Evolutionary conservation across 1,140 invertebrate species (phyloP).

Genomic region (honey bee (Apis mellifera)): DNA sequence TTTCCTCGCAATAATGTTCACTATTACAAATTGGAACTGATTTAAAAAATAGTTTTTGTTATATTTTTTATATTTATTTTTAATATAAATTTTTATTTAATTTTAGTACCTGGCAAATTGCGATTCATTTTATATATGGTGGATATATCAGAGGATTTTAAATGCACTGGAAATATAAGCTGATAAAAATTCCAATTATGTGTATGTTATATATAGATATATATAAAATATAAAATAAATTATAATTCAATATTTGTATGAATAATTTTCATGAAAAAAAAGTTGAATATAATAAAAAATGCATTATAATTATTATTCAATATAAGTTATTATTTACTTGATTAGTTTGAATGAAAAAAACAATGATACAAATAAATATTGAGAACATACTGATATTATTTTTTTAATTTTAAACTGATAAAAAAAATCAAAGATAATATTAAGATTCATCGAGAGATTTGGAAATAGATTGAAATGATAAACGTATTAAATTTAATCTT

Average conservation of each 20-base stretch:
- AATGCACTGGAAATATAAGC: neutral
- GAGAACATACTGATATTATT: too few species aligned
- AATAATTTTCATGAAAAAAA: neutral
- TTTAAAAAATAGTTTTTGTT: neutral
- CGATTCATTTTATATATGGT: too few species aligned
- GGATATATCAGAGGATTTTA: neutral
- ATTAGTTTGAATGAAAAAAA: neutral
- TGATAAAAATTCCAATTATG: neutral
- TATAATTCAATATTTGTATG: neutral
- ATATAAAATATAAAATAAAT: neutral
- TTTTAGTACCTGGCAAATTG: neutral
- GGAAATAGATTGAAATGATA: conserved; percentile 26
- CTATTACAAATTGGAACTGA: neutral
- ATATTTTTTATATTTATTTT: neutral
- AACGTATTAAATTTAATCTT: conserved; percentile 16
- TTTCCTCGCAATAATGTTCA: conserved; percentile 17
- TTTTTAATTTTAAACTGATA: neutral
- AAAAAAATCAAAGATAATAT: neutral
- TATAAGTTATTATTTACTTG: neutral
- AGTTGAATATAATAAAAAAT: neutral
- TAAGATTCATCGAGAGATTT: neutral
- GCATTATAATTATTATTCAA: neutral
- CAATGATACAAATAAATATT: neutral
- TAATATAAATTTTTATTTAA: neutral
- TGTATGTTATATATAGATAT: too few species aligned